Conservation (phyloP, 2,888 invertebrate species). For the Eupsilia transversa region DNA sequence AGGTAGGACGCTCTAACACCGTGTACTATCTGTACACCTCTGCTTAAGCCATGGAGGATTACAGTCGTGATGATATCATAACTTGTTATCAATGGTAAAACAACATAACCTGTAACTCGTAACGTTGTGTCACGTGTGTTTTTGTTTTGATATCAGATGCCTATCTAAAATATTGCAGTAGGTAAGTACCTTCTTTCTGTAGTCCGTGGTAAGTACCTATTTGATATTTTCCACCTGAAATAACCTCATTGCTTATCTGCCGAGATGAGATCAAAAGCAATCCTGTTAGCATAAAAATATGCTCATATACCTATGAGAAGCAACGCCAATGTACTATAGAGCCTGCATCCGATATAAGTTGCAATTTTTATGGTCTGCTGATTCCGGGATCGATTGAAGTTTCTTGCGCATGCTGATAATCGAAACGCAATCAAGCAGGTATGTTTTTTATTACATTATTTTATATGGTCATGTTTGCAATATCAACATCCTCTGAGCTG, state of each 20-base stretch:
- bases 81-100: too few relatives aligned
- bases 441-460: too few relatives aligned
- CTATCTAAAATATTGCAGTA: background rate
- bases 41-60: too few relatives aligned
- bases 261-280: slow-evolving; percentile 54
- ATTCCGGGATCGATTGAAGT: slow-evolving; percentile 7
- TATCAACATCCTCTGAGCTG: too few relatives aligned
- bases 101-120: too few relatives aligned
- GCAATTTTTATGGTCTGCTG: slow-evolving; percentile 35
- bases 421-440: background rate
- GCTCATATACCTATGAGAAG: slow-evolving; percentile 15
- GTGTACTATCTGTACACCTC: too few relatives aligned
- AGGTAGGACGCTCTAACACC: too few relatives aligned
- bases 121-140: too few relatives aligned
- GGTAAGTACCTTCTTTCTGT: too few relatives aligned
- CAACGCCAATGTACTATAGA: slow-evolving; percentile 31
- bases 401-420: background rate
- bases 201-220: background rate
- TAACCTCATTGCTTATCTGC: slow-evolving; percentile 33
- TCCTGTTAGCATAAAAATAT: slow-evolving; percentile 56
- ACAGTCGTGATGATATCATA: too few relatives aligned
- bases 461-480: too few relatives aligned
- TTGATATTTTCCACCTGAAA: slow-evolving; percentile 24
- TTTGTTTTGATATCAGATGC: background rate
- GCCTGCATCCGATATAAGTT: slow-evolving; percentile 44